Evolutionary conservation across 2,797 vertebrate genomes (phyloP).

Genomic region (Benthosema pterotum): DNA sequence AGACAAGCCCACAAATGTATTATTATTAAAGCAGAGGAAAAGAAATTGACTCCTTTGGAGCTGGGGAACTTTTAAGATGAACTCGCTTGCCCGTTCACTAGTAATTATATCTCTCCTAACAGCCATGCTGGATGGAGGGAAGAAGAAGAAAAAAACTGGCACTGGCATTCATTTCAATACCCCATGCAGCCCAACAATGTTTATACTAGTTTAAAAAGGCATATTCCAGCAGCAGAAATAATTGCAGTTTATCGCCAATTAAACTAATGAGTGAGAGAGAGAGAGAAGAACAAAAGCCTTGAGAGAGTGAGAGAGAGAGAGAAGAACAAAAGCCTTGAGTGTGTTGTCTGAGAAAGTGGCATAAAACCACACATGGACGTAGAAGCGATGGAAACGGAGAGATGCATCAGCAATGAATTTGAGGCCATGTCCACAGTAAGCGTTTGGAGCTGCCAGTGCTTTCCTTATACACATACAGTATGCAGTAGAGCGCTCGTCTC

Average conservation of each 20-base stretch:
- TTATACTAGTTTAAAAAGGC: conserved; percentile 61
- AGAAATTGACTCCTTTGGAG: conserved; percentile 62
- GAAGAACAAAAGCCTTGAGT: conserved; percentile 68
- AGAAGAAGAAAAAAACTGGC: conserved; percentile 43
- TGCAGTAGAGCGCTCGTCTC: too few species aligned
- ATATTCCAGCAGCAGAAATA: conserved; percentile 79
- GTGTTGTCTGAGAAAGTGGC: conserved; percentile 70
- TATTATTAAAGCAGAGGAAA: conserved; percentile 58
- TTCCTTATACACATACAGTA: too few species aligned
- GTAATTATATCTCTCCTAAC: conserved; percentile 68
- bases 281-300: too few species aligned
- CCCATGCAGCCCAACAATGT: conserved; percentile 52
- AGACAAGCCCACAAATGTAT: conserved; percentile 60
- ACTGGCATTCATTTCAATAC: conserved; percentile 60
- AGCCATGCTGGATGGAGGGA: conserved; percentile 31
- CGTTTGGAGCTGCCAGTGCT: too few species aligned
- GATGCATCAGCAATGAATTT: conserved; percentile 12
- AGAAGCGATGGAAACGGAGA: conserved; percentile 32
- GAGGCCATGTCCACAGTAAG: too few species aligned
- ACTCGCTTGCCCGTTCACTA: conserved; percentile 52
- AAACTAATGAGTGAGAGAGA: conserved; percentile 81
- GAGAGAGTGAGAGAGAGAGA: too few species aligned
- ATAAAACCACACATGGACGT: conserved; percentile 35
- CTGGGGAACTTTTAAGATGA: conserved; percentile 56
- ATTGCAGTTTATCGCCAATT: conserved; percentile 84